Conservation (phyloP, 2,797 vertebrate species). For the Syncerus caffer region DNA sequence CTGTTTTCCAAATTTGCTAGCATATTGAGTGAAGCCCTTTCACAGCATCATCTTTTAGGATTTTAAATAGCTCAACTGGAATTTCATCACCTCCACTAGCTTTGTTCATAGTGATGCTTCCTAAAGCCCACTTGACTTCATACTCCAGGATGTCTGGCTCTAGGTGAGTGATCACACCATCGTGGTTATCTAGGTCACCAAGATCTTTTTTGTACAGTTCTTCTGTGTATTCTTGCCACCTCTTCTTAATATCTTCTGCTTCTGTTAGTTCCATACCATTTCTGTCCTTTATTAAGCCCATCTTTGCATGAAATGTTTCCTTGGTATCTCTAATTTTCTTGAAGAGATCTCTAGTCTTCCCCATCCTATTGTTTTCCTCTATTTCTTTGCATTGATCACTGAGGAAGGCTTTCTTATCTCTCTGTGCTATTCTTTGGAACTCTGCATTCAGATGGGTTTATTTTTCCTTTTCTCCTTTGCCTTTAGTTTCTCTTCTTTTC, state of each 20-base stretch:
- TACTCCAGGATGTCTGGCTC: neutral
- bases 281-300: neutral
- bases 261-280: neutral
- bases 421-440: neutral
- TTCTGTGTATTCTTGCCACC: neutral
- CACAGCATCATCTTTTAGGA: neutral
- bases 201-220: neutral
- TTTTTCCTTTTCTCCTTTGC: neutral
- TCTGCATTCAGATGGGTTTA: neutral
- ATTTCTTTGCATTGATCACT: neutral
- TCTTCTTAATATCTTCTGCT: neutral
- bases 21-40: neutral
- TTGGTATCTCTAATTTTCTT: neutral
- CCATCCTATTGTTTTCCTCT: neutral
- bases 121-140: neutral
- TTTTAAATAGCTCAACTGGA: neutral
- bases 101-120: neutral
- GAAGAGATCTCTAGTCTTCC: neutral
- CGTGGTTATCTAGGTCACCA: neutral
- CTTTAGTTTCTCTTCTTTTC: neutral
- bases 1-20: neutral
- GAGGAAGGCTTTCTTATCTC: neutral
- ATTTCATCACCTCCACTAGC: neutral
- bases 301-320: neutral
- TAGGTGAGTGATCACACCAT: neutral